A percentile compares a stretch with the other conserved stretches of the same genome.
These are phyloP conservation scores for Hippoglossus stenolepis DNA, from an alignment of 2,113 vertebrate species.

Conservation along the genomic window DNA sequence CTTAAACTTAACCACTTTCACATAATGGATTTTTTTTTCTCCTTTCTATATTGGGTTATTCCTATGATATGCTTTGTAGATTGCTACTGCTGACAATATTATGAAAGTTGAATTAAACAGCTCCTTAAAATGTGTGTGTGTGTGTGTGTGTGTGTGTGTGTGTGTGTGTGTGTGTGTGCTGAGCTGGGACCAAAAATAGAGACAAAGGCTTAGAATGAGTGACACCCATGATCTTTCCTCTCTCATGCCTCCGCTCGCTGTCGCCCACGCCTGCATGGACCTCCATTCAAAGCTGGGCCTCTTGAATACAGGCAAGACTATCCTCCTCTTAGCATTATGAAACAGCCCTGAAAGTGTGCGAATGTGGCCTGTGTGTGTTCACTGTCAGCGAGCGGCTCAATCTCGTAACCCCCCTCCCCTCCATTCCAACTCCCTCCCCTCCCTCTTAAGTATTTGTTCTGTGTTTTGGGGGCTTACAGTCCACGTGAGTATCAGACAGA, in stretches of 20 bases:
- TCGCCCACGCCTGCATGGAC: constrained; percentile 53
- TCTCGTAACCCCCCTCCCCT: background rate
- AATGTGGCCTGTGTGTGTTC: constrained; percentile 12
- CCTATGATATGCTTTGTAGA: background rate
- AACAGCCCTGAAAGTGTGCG: constrained; percentile 35
- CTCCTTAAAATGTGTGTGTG: constrained; percentile 18
- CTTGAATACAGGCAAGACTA: constrained; percentile 73
- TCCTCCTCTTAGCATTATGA: constrained; percentile 51
- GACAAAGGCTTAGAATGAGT: constrained; percentile 68
- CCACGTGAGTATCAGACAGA: background rate
- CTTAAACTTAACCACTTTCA: background rate
- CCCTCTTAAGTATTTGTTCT: background rate
- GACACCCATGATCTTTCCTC: constrained; percentile 75
- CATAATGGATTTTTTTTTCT: too few relatives aligned
- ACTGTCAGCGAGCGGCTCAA: background rate
- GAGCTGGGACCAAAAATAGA: constrained; percentile 59
- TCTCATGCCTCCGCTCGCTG: constrained; percentile 43
- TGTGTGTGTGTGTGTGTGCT: constrained; percentile 22
- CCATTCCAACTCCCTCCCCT: background rate
- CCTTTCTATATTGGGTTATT: background rate
- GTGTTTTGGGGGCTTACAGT: background rate
- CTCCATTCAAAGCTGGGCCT: constrained; percentile 66
- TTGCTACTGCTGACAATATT: background rate
- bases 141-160: constrained; percentile 14
- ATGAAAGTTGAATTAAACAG: background rate